Percentiles rank a stretch among this genome's conserved stretches.
These are phyloP conservation scores for Telenomus remus DNA, from an alignment of 1,140 invertebrate species.

Conservation along the genomic window DNA sequence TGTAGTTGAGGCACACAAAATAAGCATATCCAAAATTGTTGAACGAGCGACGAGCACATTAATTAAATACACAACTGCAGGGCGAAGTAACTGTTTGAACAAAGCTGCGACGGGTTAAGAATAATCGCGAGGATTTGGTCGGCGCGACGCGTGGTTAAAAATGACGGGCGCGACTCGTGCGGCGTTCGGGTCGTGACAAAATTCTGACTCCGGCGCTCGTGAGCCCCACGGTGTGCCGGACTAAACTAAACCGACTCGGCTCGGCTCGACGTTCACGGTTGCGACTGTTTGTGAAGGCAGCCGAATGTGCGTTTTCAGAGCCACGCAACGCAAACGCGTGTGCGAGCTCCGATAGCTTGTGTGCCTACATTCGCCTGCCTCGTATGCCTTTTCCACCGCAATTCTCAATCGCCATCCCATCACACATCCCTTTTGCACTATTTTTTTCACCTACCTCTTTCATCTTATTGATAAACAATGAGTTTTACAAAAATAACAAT, in stretches of 20 bases:
- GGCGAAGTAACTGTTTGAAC: not conserved
- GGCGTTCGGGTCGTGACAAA: not conserved
- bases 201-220: not conserved
- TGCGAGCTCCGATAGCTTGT: slow-evolving; percentile 23
- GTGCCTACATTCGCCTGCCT: slow-evolving; percentile 10
- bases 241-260: slow-evolving; percentile 25
- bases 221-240: slow-evolving; percentile 17
- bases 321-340: too few relatives aligned
- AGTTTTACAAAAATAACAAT: too few relatives aligned
- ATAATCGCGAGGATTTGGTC: slow-evolving; percentile 1
- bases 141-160: slow-evolving; percentile 19
- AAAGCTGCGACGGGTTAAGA: slow-evolving; percentile 1
- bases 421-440: too few relatives aligned
- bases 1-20: too few relatives aligned
- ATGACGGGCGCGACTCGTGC: slow-evolving; percentile 23
- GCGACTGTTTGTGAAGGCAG: slow-evolving; percentile 24
- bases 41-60: too few relatives aligned
- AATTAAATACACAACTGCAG: not conserved
- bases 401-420: too few relatives aligned
- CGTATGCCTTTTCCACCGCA: too few relatives aligned
- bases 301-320: slow-evolving; percentile 25
- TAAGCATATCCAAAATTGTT: too few relatives aligned
- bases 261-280: slow-evolving; percentile 21
- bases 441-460: too few relatives aligned
- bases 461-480: too few relatives aligned